Percentiles rank a stretch among this genome's conserved stretches.
Conservation (phyloP, 1,140 invertebrate species). For the Lepidurus apus region DNA sequence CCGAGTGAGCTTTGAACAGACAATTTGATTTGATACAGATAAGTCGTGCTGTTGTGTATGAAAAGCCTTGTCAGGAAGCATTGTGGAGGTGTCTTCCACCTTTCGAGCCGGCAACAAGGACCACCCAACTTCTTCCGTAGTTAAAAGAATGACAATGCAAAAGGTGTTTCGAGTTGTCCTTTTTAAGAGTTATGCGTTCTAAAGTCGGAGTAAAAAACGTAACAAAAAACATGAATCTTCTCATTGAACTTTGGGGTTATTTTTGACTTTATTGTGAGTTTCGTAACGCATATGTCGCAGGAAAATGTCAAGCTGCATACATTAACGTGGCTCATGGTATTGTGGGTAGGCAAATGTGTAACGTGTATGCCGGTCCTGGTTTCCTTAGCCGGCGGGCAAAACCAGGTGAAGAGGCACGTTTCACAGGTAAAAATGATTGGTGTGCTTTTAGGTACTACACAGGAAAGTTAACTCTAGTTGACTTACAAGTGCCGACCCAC, state of each 20-base stretch:
- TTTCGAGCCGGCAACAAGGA: conserved; percentile 4
- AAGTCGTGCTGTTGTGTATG: conserved; percentile 21
- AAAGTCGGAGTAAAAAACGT: too few species aligned
- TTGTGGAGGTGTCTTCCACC: conserved; percentile 14
- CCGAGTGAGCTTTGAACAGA: conserved; percentile 5
- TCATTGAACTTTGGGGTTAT: not conserved
- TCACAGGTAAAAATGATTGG: conserved; percentile 11
- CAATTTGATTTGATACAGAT: conserved; percentile 22
- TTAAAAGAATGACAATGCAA: conserved; percentile 22
- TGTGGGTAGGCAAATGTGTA: not conserved
- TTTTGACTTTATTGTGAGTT: not conserved
- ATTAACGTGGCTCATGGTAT: not conserved
- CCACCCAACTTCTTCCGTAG: conserved; percentile 13
- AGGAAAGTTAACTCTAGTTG: not conserved
- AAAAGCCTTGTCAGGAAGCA: conserved; percentile 14
- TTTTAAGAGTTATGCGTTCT: too few species aligned
- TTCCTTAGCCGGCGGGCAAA: conserved; percentile 2
- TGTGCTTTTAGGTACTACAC: not conserved
- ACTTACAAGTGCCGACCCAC: too few species aligned
- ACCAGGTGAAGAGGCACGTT: not conserved
- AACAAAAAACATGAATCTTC: not conserved
- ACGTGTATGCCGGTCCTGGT: not conserved
- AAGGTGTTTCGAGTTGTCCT: not conserved
- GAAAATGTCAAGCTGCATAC: not conserved
- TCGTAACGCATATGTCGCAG: not conserved